These are phyloP conservation scores for Oophaga sylvatica DNA, from an alignment of 2,797 vertebrate species.

Conservation along the genomic window DNA sequence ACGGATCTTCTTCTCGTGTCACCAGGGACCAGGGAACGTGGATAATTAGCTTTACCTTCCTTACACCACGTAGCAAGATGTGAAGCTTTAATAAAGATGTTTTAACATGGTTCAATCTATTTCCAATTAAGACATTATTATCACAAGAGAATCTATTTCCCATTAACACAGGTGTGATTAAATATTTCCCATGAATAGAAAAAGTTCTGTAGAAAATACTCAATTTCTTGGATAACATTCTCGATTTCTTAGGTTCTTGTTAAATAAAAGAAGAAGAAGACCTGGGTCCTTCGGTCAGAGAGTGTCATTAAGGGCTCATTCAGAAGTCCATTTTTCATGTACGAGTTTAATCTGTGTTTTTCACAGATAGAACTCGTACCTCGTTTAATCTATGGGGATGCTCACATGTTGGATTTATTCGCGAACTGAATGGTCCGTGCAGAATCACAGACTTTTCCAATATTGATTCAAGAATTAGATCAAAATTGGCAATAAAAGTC, in stretches of 20 bases:
- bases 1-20: constrained; percentile 29
- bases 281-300: background rate
- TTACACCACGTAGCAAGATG: background rate
- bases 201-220: constrained; percentile 1
- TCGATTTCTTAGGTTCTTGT: background rate
- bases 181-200: constrained; percentile 44
- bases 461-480: too few relatives aligned
- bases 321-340: background rate
- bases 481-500: too few relatives aligned
- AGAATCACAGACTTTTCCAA: too few relatives aligned
- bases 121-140: constrained; percentile 55
- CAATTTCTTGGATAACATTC: background rate
- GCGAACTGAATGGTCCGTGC: too few relatives aligned
- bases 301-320: background rate
- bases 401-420: too few relatives aligned
- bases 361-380: too few relatives aligned
- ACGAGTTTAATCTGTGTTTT: too few relatives aligned
- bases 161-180: constrained; percentile 42
- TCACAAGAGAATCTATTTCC: constrained; percentile 37
- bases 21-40: constrained; percentile 5
- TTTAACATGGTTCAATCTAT: constrained; percentile 53
- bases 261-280: background rate
- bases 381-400: too few relatives aligned
- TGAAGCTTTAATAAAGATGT: constrained; percentile 52
- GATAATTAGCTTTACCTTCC: constrained; percentile 54